Conservation (phyloP, 2,888 invertebrate species). For the Cephus nigrinus region DNA sequence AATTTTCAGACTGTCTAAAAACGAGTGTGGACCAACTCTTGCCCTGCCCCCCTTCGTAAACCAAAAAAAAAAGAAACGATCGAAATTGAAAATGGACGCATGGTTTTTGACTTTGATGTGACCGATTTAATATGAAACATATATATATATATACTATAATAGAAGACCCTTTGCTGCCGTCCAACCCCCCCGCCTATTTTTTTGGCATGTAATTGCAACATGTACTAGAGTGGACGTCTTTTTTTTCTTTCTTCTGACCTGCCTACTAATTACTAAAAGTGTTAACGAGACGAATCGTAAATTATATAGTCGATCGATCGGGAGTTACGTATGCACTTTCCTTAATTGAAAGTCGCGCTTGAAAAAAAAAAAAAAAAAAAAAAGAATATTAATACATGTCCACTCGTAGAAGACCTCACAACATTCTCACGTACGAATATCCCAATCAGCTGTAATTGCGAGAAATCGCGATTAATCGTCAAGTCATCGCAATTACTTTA, state of each 20-base stretch:
- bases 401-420: too few relatives aligned
- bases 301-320: not conserved
- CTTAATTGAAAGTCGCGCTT: not conserved
- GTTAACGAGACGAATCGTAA: not conserved
- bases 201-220: slow-evolving; percentile 51
- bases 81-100: slow-evolving; percentile 42
- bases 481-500: not conserved
- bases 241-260: slow-evolving; percentile 19
- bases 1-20: slow-evolving; percentile 39
- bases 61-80: not conserved
- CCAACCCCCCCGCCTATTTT: slow-evolving; percentile 11
- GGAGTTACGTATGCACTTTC: not conserved
- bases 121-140: slow-evolving; percentile 37
- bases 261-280: slow-evolving; percentile 20
- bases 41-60: not conserved
- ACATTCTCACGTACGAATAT: not conserved
- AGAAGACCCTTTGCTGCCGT: slow-evolving; percentile 26
- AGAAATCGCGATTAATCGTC: not conserved
- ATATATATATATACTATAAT: slow-evolving; percentile 13
- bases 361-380: not conserved
- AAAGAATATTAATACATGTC: not conserved
- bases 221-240: slow-evolving; percentile 35
- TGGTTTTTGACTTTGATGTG: slow-evolving; percentile 53
- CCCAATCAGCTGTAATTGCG: not conserved
- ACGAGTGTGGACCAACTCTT: slow-evolving; percentile 43